Evolutionary conservation across 2,888 invertebrate genomes (phyloP), one percentile per base, ranked within the genome.

Genomic region (Chironomus riparius): DNA sequence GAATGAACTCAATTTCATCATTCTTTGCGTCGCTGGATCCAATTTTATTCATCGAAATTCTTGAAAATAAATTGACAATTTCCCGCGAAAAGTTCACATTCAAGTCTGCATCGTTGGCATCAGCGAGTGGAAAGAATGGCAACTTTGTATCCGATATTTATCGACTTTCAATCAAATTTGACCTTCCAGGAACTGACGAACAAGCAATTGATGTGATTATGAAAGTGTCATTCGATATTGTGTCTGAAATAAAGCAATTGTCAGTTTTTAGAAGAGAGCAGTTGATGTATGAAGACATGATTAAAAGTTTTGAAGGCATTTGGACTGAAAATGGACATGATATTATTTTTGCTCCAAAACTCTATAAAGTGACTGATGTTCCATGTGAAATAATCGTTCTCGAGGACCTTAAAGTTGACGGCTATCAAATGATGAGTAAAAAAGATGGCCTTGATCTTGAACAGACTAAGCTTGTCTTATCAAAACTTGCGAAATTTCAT

Each of bases 401-500:
- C 5, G 76, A 76, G 50, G 76, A 76, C 28, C n/a, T 76, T 3
- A 70, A 69, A 22, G 70, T 21, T 7, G 69, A 28, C 2, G 70
- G 76, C 3, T 76, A 70, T 56, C 15, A 50, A 56, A 69, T 76
- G 68, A 3, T 13, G 2, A 21, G 71, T 7, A 24, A 70, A 6
- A 70, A 68, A 47, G 4, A 28, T 15, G 76, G 76, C 15, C 12
- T 70, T 5, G 56, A 76, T 18, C 4, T 70, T 2, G 3, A 70
- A n/a, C 69, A 70, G 38, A 13, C 68, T 12, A 76, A 76, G 56
- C 3, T 76, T 5, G n/a, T 76, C 10, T 22, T 76, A 18, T 12
- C 13, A 15, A 76, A 76, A 70, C 28, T 76, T 4, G 76, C 76
- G 7, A 68, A 76, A 28, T 69, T 68, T 15, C 76, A 76, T 38